Percentiles rank a stretch among this genome's conserved stretches.
Conservation (phyloP, 2,888 invertebrate species). For the Lepidonotus clava region DNA sequence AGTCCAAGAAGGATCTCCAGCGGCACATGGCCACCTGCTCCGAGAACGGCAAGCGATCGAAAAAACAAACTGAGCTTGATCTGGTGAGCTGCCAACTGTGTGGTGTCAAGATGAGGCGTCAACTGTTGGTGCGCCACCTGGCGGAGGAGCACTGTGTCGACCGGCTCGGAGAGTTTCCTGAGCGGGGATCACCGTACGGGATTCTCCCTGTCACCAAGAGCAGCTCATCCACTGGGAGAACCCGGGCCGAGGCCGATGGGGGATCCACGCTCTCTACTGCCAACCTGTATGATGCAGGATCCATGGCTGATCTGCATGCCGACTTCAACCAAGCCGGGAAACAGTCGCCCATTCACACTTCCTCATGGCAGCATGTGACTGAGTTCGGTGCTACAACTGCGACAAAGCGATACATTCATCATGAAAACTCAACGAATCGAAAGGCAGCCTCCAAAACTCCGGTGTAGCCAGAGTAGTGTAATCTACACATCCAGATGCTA, state of each 20-base stretch:
- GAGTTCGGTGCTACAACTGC: conserved; percentile 44
- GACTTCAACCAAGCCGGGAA: too few relatives aligned
- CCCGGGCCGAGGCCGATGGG: neutral
- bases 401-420: neutral
- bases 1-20: conserved; percentile 53
- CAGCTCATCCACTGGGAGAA: neutral
- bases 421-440: neutral
- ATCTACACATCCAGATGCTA: neutral
- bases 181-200: neutral
- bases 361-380: conserved; percentile 11
- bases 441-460: conserved; percentile 3
- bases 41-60: conserved; percentile 26
- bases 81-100: conserved; percentile 61
- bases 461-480: neutral
- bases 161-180: neutral
- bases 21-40: conserved; percentile 54
- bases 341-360: neutral
- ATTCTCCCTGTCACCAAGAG: neutral
- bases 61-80: conserved; percentile 55
- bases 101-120: conserved; percentile 59
- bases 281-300: neutral
- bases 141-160: conserved; percentile 59
- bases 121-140: conserved; percentile 59
- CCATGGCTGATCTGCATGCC: neutral
- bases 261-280: neutral